These are phyloP conservation scores for Urophycis tenuis DNA, from an alignment of 2,797 vertebrate genomes.

Conservation along the genomic window DNA sequence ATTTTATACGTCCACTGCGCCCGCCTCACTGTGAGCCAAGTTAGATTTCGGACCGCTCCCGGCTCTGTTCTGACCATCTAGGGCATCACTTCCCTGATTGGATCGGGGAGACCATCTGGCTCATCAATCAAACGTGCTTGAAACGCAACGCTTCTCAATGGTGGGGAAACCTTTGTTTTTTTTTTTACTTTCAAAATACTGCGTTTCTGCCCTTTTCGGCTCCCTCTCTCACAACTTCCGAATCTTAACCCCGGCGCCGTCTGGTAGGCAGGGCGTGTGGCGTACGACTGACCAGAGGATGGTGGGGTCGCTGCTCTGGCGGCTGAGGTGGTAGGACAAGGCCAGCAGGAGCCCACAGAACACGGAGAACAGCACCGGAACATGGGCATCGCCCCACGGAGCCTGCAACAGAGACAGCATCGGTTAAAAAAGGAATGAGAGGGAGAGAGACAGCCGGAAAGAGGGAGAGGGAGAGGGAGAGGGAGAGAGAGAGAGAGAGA, in stretches of 20 bases:
- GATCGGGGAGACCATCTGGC: not conserved
- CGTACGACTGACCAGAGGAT: slow-evolving; percentile 79
- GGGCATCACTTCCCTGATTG: not conserved
- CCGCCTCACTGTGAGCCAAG: not conserved
- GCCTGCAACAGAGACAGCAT: slow-evolving; percentile 56
- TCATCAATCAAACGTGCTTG: not conserved
- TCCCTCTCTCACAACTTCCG: not conserved
- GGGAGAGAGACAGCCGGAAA: not conserved
- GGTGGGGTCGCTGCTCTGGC: slow-evolving; percentile 86
- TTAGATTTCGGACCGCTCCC: not conserved
- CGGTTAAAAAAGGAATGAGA: not conserved
- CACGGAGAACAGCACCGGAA: slow-evolving; percentile 86
- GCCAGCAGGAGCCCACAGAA: slow-evolving; percentile 86
- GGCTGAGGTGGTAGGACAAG: slow-evolving; percentile 86
- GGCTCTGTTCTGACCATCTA: not conserved
- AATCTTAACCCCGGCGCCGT: not conserved
- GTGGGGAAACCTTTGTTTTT: not conserved
- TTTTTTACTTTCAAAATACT: not conserved
- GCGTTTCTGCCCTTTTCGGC: not conserved
- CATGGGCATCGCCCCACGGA: slow-evolving; percentile 85
- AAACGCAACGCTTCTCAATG: not conserved
- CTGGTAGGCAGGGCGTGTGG: not conserved
- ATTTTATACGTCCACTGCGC: not conserved
- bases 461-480: not conserved
- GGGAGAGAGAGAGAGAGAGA: slow-evolving; percentile 8